These are phyloP conservation scores for Merluccius polli DNA, from an alignment of 2,797 vertebrate species.

Conservation along the genomic window DNA sequence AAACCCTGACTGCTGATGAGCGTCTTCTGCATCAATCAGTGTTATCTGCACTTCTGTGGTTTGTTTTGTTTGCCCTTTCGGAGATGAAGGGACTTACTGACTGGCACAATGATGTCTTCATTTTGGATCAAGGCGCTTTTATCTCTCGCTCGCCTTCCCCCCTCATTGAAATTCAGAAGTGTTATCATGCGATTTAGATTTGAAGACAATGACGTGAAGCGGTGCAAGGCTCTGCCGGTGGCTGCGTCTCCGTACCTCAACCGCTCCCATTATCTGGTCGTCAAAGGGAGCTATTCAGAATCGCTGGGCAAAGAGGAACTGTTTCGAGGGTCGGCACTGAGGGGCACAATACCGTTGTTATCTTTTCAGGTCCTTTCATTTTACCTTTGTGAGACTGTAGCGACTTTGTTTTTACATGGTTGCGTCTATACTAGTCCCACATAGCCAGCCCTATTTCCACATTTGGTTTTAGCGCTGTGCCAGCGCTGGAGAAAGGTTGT, in stretches of 20 bases:
- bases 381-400: too few species aligned
- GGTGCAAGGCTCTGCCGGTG: slow-evolving; percentile 1
- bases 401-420: too few species aligned
- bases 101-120: slow-evolving; percentile 42
- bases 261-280: slow-evolving; percentile 10
- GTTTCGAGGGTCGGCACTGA: not conserved
- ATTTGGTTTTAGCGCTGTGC: too few species aligned
- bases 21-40: not conserved
- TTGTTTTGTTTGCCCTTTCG: slow-evolving; percentile 1
- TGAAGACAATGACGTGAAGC: slow-evolving; percentile 56
- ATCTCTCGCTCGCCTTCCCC: slow-evolving; percentile 12
- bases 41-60: not conserved
- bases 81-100: slow-evolving; percentile 7
- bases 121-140: slow-evolving; percentile 46
- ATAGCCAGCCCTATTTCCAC: too few species aligned
- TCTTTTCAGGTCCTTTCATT: too few species aligned
- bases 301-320: not conserved
- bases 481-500: too few species aligned
- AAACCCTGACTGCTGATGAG: too few species aligned
- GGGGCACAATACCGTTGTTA: not conserved
- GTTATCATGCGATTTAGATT: slow-evolving; percentile 52
- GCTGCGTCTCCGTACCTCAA: slow-evolving; percentile 16
- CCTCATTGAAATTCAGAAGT: slow-evolving; percentile 56
- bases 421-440: too few species aligned
- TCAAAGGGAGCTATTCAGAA: slow-evolving; percentile 22